Evolutionary conservation across 2,888 invertebrate genomes (phyloP).

Genomic region (Spodoptera littoralis): DNA sequence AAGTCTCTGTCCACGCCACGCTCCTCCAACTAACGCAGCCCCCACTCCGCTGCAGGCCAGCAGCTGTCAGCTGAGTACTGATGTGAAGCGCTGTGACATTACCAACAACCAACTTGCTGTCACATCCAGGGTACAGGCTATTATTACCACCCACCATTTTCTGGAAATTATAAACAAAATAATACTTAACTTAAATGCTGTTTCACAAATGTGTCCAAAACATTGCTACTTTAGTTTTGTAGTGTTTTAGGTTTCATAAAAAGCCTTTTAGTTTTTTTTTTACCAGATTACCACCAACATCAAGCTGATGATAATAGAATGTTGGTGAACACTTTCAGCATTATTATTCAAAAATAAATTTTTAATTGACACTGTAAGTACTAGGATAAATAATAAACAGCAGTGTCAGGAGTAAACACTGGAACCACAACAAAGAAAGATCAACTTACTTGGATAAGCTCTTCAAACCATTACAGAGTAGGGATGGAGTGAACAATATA

Average conservation of each 20-base stretch:
- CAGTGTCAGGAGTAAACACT: background rate
- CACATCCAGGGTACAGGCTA: constrained; percentile 94
- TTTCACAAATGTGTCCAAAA: too few species aligned
- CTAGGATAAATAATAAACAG: constrained; percentile 4
- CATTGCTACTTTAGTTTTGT: too few species aligned
- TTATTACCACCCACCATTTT: constrained; percentile 91
- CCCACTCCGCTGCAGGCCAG: constrained; percentile 96
- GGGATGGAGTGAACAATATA: constrained; percentile 92
- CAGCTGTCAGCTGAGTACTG: constrained; percentile 91
- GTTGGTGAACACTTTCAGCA: too few species aligned
- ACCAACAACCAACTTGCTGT: constrained; percentile 95
- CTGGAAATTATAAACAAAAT: constrained; percentile 64
- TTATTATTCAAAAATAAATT: too few species aligned
- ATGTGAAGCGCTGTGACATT: constrained; percentile 91
- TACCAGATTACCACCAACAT: too few species aligned
- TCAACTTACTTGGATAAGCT: constrained; percentile 90
- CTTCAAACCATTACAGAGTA: constrained; percentile 92
- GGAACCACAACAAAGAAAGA: background rate
- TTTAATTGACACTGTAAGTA: too few species aligned
- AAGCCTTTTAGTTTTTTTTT: too few species aligned
- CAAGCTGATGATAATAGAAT: too few species aligned
- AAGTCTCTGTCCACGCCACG: constrained; percentile 93
- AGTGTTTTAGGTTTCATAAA: too few species aligned
- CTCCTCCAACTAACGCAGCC: constrained; percentile 93
- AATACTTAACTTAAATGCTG: too few species aligned